Base-by-base conservation (phyloP, 1,140 invertebrate species). In the Papilio glaucus region DNA sequence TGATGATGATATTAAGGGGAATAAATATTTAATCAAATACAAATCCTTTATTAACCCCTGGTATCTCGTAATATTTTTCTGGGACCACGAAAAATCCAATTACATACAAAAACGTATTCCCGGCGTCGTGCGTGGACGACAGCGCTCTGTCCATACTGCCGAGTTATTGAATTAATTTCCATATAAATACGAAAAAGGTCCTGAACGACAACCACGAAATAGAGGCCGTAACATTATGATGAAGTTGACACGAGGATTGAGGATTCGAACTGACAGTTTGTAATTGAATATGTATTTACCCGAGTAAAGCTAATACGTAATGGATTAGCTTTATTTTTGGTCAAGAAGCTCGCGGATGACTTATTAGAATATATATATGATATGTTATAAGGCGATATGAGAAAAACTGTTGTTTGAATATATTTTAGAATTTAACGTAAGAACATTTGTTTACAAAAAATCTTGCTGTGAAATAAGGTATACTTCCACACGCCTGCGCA, bases 91-190 rank as follows among this genome's bases (percentile, higher is more conserved):
- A 65, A 39, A 65, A 65, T 65, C 15, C 33, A 65, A 65, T 65
- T 65, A 65, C 62, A 65, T 39, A 65, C 4, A 65, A 38, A 63
- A 65, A 29, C 60, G 60, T 38, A 65, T 39, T 38, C 15, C 62
- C 62, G 45, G 29, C 49, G 21, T 18, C 62, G 33, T 65, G 33
- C 26, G 13, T 39, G 61, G 61, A 21, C 61, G 61, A 63, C 33
- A 63, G 61, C 61, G 29, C 61, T 21, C 61, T 38, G 61, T 63
- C 61, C 61, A 63, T 37, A 63, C 24, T 10, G 29, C 15, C 37
- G 61, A 63, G 61, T 63, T 63, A 63, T 63, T 63, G 61, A 63
- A 63, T 63, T 63, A 63, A 63, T 63, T 63, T 63, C 61, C 61
- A 63, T 63, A 63, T 63, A 63, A 63, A 63, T 63, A 63, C 37